Percentiles rank a stretch among this genome's conserved stretches.
phyloP scores from a whole-genome alignment of 2,888 invertebrate species.

The Brassicogethes aeneus region DNA sequence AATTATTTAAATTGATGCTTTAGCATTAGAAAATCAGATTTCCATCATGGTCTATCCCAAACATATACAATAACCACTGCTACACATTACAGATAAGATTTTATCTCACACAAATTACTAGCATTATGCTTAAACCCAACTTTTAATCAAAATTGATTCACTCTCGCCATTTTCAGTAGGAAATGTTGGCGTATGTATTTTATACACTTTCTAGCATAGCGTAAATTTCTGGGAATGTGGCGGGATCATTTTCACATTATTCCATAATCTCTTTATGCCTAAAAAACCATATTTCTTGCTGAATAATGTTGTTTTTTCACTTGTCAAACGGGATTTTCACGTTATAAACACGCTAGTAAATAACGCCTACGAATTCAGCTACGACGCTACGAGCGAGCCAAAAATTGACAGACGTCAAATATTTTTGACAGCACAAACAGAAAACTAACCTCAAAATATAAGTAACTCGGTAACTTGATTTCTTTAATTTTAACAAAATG shows the following conservation, averaged over 20 bases:
- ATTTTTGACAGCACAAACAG: neutral
- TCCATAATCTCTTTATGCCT: neutral
- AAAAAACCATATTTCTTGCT: neutral
- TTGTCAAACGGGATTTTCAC: constrained; percentile 31
- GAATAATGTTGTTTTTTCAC: constrained; percentile 18
- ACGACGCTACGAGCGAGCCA: constrained; percentile 13
- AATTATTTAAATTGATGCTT: constrained; percentile 6
- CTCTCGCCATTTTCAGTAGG: constrained; percentile 6
- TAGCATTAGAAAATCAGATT: neutral
- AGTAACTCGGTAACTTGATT: too few relatives aligned
- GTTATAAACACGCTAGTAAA: constrained; percentile 35
- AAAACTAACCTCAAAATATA: too few relatives aligned
- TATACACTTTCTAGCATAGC: too few relatives aligned
- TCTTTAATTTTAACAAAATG: too few relatives aligned
- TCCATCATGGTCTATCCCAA: too few relatives aligned
- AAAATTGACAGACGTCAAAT: neutral
- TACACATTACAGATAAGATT: too few relatives aligned
- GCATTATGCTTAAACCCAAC: too few relatives aligned
- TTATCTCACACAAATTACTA: too few relatives aligned
- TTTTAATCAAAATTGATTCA: constrained; percentile 7
- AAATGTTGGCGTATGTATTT: neutral
- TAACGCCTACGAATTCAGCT: constrained; percentile 25
- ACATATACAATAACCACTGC: too few relatives aligned
- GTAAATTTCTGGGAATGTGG: constrained; percentile 3
- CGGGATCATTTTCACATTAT: neutral